Base-by-base conservation (phyloP, 2,888 invertebrate species). In the Girardia tigrina region DNA sequence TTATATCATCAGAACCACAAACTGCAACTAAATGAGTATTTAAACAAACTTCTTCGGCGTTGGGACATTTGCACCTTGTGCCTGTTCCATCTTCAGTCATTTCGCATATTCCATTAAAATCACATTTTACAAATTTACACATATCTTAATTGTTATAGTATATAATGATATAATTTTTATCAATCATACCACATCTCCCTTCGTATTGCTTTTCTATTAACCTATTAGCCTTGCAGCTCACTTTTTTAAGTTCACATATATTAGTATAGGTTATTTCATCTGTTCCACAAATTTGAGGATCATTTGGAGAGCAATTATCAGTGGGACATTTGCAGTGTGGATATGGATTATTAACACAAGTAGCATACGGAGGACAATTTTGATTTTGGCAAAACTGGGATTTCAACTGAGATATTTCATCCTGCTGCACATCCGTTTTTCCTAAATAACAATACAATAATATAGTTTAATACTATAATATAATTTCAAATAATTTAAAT, bases 1-100 rank as follows among this genome's bases (percentile, higher is more conserved):
- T 92, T 82, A 90, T 87, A 0, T 90, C 91, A 80, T 94, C 93
- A 26, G 90, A 89, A 77, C 90, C 91, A 81, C 91, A 92, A 28
- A 91, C 90, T 0, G 91, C 91, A 0, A 80, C 36, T 36, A 12
- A 16, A 36, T 12, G 8, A 16, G 36, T 16, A 36, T 36, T 36
- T 12, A 16, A 36, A 16, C 36, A 36, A 8, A 36, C 36, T 36
- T 36, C 36, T 36, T 36, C 36, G 8, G 36, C 8, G 8, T 36
- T 36, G 16, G 36, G 36, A 36, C 36, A 36, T 36, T 36, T 36
- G 16, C 36, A 36, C 8, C 8, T 16, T 36, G 36, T 36, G 8
- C 36, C 36, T 12, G 36, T 16, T 36, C 36, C 36, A 36, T 36
- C 36, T 36, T 36, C 36, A 36, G 8, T 36, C 36, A 36, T 36